These are phyloP conservation scores for Pedetes capensis DNA, from an alignment of 2,113 vertebrate genomes.

Conservation along the genomic window DNA sequence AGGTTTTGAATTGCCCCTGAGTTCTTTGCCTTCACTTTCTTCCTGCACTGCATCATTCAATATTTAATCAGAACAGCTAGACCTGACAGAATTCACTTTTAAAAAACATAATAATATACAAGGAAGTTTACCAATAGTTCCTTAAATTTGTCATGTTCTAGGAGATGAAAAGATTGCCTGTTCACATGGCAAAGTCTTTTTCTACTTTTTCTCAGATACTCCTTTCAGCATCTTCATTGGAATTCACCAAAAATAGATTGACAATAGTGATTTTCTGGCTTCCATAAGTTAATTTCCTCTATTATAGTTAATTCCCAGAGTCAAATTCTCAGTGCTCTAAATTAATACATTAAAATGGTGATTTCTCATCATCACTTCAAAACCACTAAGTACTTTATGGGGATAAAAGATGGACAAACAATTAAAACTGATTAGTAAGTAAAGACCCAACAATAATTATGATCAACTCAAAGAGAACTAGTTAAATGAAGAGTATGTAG, in stretches of 20 bases:
- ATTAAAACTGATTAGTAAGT: background rate
- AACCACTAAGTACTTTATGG: background rate
- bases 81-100: background rate
- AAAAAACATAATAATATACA: background rate
- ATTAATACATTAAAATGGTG: background rate
- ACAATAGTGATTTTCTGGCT: background rate
- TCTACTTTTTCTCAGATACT: background rate
- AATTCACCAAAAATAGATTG: background rate
- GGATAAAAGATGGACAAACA: background rate
- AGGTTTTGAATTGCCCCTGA: background rate
- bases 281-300: background rate
- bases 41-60: background rate
- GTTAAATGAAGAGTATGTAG: slow-evolving; percentile 16
- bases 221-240: background rate
- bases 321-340: background rate
- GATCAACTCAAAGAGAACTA: background rate
- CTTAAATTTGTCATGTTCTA: background rate
- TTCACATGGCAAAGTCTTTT: background rate
- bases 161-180: slow-evolving; percentile 23
- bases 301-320: background rate
- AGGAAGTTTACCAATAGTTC: background rate
- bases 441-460: slow-evolving; percentile 8
- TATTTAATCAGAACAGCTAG: slow-evolving; percentile 36
- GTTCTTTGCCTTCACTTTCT: background rate
- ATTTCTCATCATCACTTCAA: slow-evolving; percentile 14